Evolutionary conservation across 30 jellyfish, hydroid and myxozoan genomes (phyloP).

Genomic region (Clytia hemisphaerica): DNA sequence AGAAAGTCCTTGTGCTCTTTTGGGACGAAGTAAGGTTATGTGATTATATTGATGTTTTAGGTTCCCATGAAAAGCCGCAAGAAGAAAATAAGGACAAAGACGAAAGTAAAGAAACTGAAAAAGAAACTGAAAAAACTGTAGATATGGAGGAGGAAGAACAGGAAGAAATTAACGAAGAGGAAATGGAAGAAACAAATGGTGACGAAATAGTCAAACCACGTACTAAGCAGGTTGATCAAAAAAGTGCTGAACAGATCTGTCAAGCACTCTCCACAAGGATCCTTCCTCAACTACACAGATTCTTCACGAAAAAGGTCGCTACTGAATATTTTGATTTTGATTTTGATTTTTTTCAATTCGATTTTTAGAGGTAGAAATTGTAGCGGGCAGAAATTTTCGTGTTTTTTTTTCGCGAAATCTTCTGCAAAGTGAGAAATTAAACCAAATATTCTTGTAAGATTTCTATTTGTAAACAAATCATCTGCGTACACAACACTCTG

Average conservation of each 20-base stretch:
- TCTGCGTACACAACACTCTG: no score
- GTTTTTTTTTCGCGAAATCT: no score
- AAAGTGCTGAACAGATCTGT: conserved; percentile 40
- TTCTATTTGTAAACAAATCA: no score
- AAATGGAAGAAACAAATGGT: not conserved
- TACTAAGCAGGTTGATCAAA: not conserved
- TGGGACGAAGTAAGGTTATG: no score
- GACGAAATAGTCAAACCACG: not conserved
- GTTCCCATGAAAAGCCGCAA: not conserved
- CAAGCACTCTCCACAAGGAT: conserved; percentile 26
- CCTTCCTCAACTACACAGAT: conserved; percentile 71
- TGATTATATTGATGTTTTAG: no score
- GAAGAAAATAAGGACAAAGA: not conserved
- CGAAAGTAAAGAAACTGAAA: not conserved
- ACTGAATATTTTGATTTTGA: no score
- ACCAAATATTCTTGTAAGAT: no score
- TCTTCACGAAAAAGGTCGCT: conserved; percentile 83
- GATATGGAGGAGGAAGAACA: conserved; percentile 16
- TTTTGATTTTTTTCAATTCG: not conserved
- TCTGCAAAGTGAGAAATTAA: no score
- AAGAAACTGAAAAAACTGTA: not conserved
- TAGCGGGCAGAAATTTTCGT: not conserved
- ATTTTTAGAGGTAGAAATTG: not conserved
- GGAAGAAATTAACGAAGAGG: conserved; percentile 27
- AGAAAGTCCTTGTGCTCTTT: no score